Evolutionary conservation across 2,113 vertebrate species (phyloP).

Genomic region (Dendropsophus ebraccatus): DNA sequence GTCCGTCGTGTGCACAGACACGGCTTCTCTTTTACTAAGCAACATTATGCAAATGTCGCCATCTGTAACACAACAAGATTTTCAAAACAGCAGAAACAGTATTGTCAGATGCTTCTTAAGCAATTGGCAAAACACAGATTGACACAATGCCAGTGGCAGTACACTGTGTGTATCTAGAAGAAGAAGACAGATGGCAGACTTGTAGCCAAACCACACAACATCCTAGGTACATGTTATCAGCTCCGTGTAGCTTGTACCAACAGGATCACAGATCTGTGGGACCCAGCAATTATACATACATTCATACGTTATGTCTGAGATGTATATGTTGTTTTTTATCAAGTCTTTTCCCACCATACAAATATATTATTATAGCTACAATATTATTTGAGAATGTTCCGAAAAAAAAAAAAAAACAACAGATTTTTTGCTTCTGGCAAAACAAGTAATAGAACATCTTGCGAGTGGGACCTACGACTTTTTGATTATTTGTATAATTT

Average conservation of each 20-base stretch:
- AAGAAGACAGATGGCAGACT: conserved; percentile 43
- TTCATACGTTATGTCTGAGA: too few relatives aligned
- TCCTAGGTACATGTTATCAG: conserved; percentile 16
- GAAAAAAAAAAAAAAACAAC: not conserved
- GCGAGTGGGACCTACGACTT: not conserved
- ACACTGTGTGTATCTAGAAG: conserved; percentile 35
- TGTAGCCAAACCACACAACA: conserved; percentile 30
- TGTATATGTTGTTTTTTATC: too few relatives aligned
- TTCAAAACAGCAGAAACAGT: conserved; percentile 46
- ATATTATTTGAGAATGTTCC: not conserved
- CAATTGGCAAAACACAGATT: conserved; percentile 51
- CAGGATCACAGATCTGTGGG: not conserved
- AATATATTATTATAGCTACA: too few relatives aligned
- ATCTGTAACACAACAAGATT: conserved; percentile 45
- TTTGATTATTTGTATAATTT: not conserved
- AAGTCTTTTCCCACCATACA: not conserved
- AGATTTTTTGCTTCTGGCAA: conserved; percentile 19
- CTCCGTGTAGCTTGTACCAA: conserved; percentile 1
- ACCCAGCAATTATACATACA: not conserved
- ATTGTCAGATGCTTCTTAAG: conserved; percentile 54
- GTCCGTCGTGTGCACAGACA: too few relatives aligned
- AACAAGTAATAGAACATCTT: not conserved
- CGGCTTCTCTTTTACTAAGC: not conserved
- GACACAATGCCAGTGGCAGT: conserved; percentile 52
- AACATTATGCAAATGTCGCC: conserved; percentile 36